These are phyloP conservation scores for Notothenia coriiceps DNA, from an alignment of 2,113 vertebrate species.

Conservation along the genomic window DNA sequence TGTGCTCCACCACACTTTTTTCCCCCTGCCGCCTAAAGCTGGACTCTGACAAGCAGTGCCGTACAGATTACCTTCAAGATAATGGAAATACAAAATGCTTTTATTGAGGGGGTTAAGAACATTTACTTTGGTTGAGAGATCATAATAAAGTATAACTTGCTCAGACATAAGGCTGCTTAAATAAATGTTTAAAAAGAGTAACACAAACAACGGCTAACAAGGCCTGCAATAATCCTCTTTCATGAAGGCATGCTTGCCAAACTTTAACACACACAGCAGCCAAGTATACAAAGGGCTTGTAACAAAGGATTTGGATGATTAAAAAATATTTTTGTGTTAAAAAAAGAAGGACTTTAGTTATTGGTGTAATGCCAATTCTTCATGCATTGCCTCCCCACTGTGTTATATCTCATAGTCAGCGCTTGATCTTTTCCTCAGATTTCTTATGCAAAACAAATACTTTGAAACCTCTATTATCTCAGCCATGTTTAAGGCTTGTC, in stretches of 20 bases:
- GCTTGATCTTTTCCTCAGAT: background rate
- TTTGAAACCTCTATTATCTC: background rate
- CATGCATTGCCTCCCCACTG: background rate
- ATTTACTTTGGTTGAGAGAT: background rate
- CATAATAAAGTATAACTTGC: background rate
- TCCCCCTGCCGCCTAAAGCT: background rate
- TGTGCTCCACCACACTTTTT: background rate
- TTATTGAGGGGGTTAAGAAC: background rate
- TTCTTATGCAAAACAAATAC: background rate
- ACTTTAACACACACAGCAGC: background rate
- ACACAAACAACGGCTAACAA: background rate
- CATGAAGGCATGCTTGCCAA: background rate
- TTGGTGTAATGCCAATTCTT: background rate
- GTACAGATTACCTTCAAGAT: background rate
- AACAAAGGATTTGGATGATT: background rate
- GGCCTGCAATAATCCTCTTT: background rate
- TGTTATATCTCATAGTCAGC: background rate
- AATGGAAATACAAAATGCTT: background rate
- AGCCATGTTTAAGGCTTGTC: background rate
- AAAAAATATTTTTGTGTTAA: background rate
- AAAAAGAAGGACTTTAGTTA: too few relatives aligned
- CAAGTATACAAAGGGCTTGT: background rate
- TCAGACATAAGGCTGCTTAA: background rate
- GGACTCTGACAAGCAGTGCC: background rate
- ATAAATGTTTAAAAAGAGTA: background rate